Evolutionary conservation across 2,113 vertebrate species (phyloP), one percentile per base, ranked within the genome.

Genomic region (Galeopterus variegatus): DNA sequence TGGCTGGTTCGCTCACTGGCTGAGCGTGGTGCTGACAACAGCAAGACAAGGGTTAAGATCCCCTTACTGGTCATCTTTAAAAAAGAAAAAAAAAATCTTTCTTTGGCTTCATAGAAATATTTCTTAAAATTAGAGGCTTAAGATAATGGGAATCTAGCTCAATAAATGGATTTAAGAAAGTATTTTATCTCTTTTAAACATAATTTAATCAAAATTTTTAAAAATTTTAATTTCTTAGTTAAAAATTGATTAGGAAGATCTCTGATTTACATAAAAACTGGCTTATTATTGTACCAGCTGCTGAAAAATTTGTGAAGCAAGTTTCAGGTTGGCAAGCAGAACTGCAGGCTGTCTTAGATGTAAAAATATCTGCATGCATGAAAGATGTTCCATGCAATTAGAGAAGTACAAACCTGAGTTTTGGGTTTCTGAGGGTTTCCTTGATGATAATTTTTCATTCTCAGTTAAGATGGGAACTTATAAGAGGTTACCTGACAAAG

Each of bases 251-350:
- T 80, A 88, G 33, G 64, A 93, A 70, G 24, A 94, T 69, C 94
- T 15, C 14, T 93, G 77, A 95, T 97, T 96, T 96, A 56, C 95
- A 95, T 97, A 94, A 86, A 98, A 96, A 94, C 94, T 97, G 96
- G 23, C 52, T 97, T 19, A 88, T 97, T 97, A 95, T 89, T 77
- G 93, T 76, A 90, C 76, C 94, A 96, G 75, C 84, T 73, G 18
- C 96, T 97, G 81, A 97, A 96, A 98, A 97, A 33, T 96, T 33
- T 96, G 95, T 95, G 69, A 89, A 94, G 52, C 69, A 50, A 95
- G 41, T 52, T 96, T 98, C 64, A 88, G 81, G 83, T 80, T 97
- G 96, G 83, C 93, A 98, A 14, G 86, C 88, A 96, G 64, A 95
- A 83, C 31, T 26, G 19, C 76, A 52, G 79, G 41, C 97, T 98